These are phyloP conservation scores for Spodoptera picta DNA, from an alignment of 2,888 invertebrate genomes.

Conservation along the genomic window DNA sequence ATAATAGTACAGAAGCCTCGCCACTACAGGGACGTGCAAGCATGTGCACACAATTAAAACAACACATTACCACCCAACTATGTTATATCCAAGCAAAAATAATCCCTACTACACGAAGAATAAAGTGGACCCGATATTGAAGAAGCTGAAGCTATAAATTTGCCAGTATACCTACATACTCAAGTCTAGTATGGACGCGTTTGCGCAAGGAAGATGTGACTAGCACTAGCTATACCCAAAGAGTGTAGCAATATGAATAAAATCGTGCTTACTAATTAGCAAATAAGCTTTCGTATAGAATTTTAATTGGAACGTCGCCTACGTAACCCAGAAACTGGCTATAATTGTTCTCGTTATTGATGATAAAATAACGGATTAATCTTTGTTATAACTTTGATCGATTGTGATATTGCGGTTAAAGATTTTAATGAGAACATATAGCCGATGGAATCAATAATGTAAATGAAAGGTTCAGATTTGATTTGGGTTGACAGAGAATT, in stretches of 20 bases:
- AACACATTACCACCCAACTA: constrained; percentile 29
- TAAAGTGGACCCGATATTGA: constrained; percentile 19
- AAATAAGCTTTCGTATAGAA: constrained; percentile 51
- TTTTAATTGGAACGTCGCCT: constrained; percentile 51
- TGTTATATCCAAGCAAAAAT: constrained; percentile 31
- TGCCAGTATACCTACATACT: constrained; percentile 34
- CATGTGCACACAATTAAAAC: constrained; percentile 62
- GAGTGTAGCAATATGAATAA: constrained; percentile 64
- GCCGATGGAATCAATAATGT: constrained; percentile 23
- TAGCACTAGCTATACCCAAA: constrained; percentile 67
- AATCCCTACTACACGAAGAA: constrained; percentile 19
- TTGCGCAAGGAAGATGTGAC: constrained; percentile 73
- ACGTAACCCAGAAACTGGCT: constrained; percentile 48
- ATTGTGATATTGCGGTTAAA: constrained; percentile 22
- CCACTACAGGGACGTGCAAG: constrained; percentile 70
- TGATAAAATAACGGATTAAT: constrained; percentile 44
- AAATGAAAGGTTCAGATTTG: background rate
- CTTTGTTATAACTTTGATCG: constrained; percentile 31
- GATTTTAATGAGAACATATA: constrained; percentile 24
- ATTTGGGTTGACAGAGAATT: too few relatives aligned
- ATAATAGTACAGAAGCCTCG: constrained; percentile 68
- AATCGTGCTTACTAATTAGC: constrained; percentile 57
- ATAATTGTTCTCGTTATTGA: constrained; percentile 45
- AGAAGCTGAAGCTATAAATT: constrained; percentile 13
- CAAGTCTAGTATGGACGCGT: constrained; percentile 64